Evolutionary conservation across 2,888 invertebrate genomes (phyloP), one percentile per base, ranked within the genome.

Genomic region (Cheilosia impressa): DNA sequence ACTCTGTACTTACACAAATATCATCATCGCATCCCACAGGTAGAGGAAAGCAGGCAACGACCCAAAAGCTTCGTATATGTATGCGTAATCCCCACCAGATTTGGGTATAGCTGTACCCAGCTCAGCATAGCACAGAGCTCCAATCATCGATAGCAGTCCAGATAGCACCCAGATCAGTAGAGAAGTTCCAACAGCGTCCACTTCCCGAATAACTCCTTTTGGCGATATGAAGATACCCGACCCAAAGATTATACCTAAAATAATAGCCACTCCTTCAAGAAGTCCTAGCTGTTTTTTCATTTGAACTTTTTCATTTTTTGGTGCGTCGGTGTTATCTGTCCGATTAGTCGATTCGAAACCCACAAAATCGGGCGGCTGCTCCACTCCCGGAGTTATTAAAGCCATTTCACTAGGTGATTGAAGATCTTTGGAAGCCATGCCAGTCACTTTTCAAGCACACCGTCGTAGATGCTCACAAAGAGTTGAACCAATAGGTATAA

Each of bases 71-170:
- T 98, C 96, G 89, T 95, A 94, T 87, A 99, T 98, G 90, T 99
- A 99, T 43, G 98, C 98, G 92, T 99, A 99, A 93, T 99, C 99
- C 2, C 98, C 99, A 24, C 99, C 99, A 79, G 98, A 98, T 90
- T 97, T 96, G 4, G 98, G 97, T 90, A 99, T 96, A 17, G 90
- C 90, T 4, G 92, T 92, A 89, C 96, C 99, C 83, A 99, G 93
- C 94, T 99, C 99, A 10, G 99, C 98, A 91, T 99, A 99, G 89
- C 99, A 99, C 52, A 99, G 93, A 1, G 99, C 99, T 9, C 99
- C 99, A 41, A 99, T 94, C 93, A 97, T 96, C 0, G 98, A 98
- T 45, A 99, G 93, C 4, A 97, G 89, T 2, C 99, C 99, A 91
- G 98, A 98, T 2, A 96, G 92, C 0, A 96, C 93, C 99, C 99